Conservation (phyloP, 2,888 invertebrate genomes). For the Pantelozetes paolii region DNA sequence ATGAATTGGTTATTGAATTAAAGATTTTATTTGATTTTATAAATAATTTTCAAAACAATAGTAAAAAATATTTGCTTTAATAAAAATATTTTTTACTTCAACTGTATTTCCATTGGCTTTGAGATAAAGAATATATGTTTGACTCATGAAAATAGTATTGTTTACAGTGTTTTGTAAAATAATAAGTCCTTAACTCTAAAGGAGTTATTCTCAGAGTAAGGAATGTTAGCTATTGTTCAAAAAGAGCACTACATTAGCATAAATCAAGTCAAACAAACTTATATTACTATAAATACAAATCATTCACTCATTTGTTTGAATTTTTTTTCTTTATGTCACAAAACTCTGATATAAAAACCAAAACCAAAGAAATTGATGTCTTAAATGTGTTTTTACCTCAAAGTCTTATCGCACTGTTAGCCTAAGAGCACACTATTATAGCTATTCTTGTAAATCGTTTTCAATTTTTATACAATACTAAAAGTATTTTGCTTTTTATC, state of each 20-base stretch:
- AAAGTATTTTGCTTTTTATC: too few relatives aligned
- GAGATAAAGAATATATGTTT: too few relatives aligned
- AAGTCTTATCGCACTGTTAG: not conserved
- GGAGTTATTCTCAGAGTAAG: not conserved
- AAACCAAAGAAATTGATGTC: not conserved
- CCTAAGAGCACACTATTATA: not conserved
- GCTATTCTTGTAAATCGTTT: constrained; percentile 1
- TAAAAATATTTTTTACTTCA: too few relatives aligned
- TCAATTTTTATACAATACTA: too few relatives aligned
- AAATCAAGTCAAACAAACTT: constrained; percentile 32
- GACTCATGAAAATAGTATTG: too few relatives aligned
- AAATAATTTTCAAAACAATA: too few relatives aligned
- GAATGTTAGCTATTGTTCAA: not conserved
- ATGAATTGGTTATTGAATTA: too few relatives aligned
- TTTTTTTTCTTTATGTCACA: constrained; percentile 1
- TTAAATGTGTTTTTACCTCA: not conserved
- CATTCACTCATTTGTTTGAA: constrained; percentile 8
- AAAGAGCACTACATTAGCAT: constrained; percentile 28
- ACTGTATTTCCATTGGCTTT: too few relatives aligned
- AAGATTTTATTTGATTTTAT: too few relatives aligned
- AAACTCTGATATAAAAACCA: not conserved
- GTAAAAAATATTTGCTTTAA: too few relatives aligned
- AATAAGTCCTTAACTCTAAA: not conserved
- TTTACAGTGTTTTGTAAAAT: not conserved
- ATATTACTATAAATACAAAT: constrained; percentile 35